Evolutionary conservation across 2,797 vertebrate genomes (phyloP).

Genomic region (Microchirus variegatus): DNA sequence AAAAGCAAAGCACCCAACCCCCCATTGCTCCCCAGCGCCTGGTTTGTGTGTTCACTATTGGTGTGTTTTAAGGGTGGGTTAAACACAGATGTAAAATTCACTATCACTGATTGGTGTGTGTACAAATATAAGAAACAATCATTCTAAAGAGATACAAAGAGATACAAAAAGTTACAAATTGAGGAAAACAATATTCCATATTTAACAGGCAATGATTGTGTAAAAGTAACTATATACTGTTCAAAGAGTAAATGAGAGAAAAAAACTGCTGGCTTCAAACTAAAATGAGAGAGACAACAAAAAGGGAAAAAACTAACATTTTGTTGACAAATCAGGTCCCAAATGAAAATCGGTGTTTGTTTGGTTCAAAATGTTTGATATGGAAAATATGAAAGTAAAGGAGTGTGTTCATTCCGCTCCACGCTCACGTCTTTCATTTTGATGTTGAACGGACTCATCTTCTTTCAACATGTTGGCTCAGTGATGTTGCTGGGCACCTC

Average conservation of each 20-base stretch:
- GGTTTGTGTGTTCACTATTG: too few species aligned
- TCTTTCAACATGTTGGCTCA: conserved; percentile 19
- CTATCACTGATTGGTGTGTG: too few species aligned
- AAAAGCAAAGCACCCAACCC: too few species aligned
- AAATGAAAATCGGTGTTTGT: conserved; percentile 32
- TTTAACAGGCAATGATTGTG: background rate
- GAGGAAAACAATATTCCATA: too few species aligned
- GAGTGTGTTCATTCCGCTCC: conserved; percentile 13
- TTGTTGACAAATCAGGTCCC: conserved; percentile 14
- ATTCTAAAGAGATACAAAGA: too few species aligned
- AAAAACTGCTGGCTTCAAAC: background rate
- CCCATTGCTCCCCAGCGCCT: too few species aligned
- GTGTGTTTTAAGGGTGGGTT: too few species aligned
- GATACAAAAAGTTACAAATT: too few species aligned
- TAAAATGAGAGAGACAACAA: background rate
- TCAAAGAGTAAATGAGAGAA: background rate
- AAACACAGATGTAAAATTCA: too few species aligned
- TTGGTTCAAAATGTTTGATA: conserved; percentile 33
- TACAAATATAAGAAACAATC: too few species aligned
- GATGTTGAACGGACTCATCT: conserved; percentile 40
- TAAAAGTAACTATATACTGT: background rate
- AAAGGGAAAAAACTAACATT: conserved; percentile 11
- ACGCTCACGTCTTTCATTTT: conserved; percentile 3
- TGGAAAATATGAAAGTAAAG: conserved; percentile 13
- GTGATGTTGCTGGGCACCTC: conserved; percentile 30